Conservation (phyloP, 2,113 vertebrate genomes). For the Oxyruncus cristatus region DNA sequence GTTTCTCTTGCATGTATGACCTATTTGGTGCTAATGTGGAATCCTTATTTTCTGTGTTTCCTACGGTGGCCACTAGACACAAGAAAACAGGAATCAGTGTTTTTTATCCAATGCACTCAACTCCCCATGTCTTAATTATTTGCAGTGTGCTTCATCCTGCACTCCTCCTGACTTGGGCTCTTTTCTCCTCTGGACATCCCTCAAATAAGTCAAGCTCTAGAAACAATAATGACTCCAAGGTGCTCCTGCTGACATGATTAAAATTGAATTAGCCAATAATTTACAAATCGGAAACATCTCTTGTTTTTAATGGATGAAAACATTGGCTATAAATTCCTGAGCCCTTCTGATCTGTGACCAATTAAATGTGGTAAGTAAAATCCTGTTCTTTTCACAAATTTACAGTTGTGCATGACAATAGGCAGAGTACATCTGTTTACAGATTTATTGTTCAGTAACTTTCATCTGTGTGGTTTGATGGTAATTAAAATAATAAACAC, state of each 20-base stretch:
- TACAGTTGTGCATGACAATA: background rate
- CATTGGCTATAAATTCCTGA: background rate
- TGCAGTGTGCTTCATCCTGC: background rate
- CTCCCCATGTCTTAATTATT: background rate
- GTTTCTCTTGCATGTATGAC: background rate
- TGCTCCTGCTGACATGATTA: background rate
- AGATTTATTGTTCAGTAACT: conserved; percentile 5
- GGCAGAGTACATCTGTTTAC: background rate
- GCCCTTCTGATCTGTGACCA: background rate
- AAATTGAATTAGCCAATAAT: background rate
- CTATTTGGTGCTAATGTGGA: background rate
- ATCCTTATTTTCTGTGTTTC: background rate
- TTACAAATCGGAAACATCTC: background rate
- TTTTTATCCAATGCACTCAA: background rate
- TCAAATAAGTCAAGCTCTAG: background rate
- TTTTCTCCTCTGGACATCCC: background rate
- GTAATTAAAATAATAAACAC: conserved; percentile 33
- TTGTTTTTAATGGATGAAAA: background rate
- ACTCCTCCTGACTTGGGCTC: background rate
- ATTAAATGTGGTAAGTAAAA: background rate
- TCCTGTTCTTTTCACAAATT: background rate
- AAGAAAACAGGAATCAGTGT: background rate
- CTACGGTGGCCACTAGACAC: background rate
- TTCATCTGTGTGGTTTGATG: background rate
- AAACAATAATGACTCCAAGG: background rate